These are phyloP conservation scores for Callocephalon fimbriatum DNA, from an alignment of 2,113 vertebrate genomes.

Conservation along the genomic window DNA sequence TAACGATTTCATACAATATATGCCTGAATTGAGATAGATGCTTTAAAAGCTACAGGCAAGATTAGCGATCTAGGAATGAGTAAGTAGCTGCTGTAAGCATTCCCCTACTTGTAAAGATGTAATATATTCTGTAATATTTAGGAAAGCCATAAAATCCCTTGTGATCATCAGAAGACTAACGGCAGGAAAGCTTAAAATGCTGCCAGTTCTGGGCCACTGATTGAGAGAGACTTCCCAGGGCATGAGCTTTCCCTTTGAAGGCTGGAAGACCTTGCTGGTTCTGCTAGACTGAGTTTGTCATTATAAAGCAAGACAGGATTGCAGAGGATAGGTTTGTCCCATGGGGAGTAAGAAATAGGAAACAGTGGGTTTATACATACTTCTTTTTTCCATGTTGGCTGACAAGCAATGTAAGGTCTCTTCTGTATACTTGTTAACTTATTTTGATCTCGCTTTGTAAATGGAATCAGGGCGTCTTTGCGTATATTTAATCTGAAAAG, in stretches of 20 bases:
- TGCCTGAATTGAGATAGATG: not conserved
- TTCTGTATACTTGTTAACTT: constrained; percentile 88
- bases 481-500: constrained; percentile 83
- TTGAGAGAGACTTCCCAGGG: not conserved
- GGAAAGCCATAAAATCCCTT: not conserved
- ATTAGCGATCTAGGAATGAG: not conserved
- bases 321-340: not conserved
- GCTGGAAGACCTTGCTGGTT: not conserved
- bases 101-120: not conserved
- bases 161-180: not conserved
- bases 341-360: not conserved
- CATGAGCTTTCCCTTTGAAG: not conserved
- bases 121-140: not conserved
- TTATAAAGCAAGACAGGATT: not conserved
- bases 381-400: constrained; percentile 90
- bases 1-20: not conserved
- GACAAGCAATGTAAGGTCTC: constrained; percentile 86
- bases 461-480: constrained; percentile 83
- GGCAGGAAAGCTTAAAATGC: not conserved
- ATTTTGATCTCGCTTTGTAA: constrained; percentile 85
- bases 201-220: not conserved
- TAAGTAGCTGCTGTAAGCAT: not conserved
- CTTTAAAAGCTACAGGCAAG: not conserved
- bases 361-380: constrained; percentile 66
- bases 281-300: not conserved